Base-by-base conservation (phyloP, 2,113 vertebrate species). In the Macroglossus sobrinus region DNA sequence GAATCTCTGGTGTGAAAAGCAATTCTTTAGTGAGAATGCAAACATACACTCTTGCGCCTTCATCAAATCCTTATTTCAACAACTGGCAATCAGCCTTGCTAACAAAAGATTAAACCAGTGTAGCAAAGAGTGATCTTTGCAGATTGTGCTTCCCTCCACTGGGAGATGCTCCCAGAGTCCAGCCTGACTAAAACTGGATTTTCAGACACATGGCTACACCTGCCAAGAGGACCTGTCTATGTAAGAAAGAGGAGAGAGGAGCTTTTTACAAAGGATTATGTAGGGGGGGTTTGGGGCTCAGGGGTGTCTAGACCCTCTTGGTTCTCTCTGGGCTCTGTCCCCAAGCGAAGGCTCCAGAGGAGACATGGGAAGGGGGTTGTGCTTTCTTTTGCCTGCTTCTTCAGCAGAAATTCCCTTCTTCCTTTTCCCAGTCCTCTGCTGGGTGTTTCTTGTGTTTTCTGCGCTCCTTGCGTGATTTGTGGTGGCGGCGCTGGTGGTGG, bases 391-490 rank as follows among this genome's bases (percentile, higher is more conserved):
- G 76, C 75, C 74, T 64, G 45, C 16, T 12, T 87, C 30, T 78
- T 98, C 93, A 98, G 97, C 98, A 98, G 98, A 98, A 98, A 87
- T 98, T 98, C 33, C 97, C 98, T 69, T 97, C 97, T 7, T 98
- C 94, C 92, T 98, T 92, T 82, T 97, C 97, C 97, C 98, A 98
- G 98, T 98, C 98, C 95, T 98, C 97, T 2, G 78, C 96, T 1
- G 97, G 97, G 78, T 35, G 98, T 61, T 97, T 97, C 97, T 97
- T 98, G 95, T 99, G 99, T 99, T 99, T 99, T 96, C 99, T 98
- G 97, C 98, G 98, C 97, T 99, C 99, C 96, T 99, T 99, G 97
- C 97, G 99, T 18, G 98, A 98, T 98, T 99, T 99, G 98, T 99
- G 99, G 97, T 98, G 99, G 85, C 98, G 99, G 90, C 98, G 99